phyloP scores from a whole-genome alignment of 2,113 vertebrate species.

The Oncorhynchus keta region DNA sequence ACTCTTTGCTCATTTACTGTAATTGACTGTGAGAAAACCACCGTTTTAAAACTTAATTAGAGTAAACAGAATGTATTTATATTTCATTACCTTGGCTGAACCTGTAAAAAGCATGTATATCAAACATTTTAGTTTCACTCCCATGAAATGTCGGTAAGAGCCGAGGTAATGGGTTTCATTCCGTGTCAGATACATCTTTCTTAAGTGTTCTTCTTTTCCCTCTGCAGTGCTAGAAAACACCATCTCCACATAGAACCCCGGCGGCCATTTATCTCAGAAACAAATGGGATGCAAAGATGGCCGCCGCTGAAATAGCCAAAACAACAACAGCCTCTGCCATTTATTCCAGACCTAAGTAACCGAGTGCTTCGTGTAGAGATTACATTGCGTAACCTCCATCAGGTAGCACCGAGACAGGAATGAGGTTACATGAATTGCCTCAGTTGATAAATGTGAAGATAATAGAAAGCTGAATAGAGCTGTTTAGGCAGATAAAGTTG shows the following conservation, averaged over 20 bases:
- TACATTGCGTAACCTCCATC: conserved; percentile 41
- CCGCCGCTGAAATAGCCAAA: conserved; percentile 9
- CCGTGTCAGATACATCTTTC: conserved; percentile 21
- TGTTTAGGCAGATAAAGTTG: too few species aligned
- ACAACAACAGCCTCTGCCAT: conserved; percentile 12
- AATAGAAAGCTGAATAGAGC: too few species aligned
- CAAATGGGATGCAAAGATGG: conserved; percentile 18
- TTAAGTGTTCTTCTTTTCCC: conserved; percentile 4
- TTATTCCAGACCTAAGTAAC: conserved; percentile 48
- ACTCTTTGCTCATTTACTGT: conserved; percentile 17
- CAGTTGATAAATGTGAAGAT: conserved; percentile 44
- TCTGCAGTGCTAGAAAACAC: not conserved
- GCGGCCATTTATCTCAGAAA: conserved; percentile 29
- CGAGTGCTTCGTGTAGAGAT: conserved; percentile 49
- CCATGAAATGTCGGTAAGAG: conserved; percentile 22
- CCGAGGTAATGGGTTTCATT: conserved; percentile 24
- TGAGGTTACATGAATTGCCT: conserved; percentile 41
- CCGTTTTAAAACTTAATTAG: conserved; percentile 34
- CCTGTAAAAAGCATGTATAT: conserved; percentile 35
- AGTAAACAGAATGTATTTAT: conserved; percentile 30
- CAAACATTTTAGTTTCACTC: conserved; percentile 36
- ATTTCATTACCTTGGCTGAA: conserved; percentile 30
- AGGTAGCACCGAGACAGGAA: conserved; percentile 11
- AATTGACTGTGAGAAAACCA: conserved; percentile 21
- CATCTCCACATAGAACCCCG: conserved; percentile 4